Percentiles rank a stretch among this genome's conserved stretches.
Conservation (phyloP, 23 tunicate genomes). For the Trididemnum miniatum region DNA sequence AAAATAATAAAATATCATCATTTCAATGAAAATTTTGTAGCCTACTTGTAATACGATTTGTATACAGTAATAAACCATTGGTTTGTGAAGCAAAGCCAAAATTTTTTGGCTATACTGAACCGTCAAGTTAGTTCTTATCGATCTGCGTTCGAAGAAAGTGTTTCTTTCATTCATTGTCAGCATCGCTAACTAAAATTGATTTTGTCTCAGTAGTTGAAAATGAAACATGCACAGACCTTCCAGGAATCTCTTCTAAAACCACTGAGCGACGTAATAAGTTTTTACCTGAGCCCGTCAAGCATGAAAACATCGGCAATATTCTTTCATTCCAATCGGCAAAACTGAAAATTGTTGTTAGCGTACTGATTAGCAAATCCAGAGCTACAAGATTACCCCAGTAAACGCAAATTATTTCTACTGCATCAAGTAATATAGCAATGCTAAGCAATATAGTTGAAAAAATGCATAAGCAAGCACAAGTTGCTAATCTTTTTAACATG, state of each 20-base stretch:
- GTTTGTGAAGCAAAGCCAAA: too few species aligned
- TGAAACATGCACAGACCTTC: neutral
- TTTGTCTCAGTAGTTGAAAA: conserved; percentile 1
- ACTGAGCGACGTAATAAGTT: neutral
- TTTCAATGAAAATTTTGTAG: too few species aligned
- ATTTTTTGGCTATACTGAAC: too few species aligned
- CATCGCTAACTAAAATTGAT: neutral
- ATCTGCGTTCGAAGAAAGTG: too few species aligned
- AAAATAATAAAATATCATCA: too few species aligned
- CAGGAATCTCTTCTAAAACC: neutral
- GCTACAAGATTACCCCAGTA: conserved; percentile 35
- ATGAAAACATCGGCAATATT: conserved; percentile 20
- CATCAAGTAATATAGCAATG: conserved; percentile 8
- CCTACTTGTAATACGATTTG: too few species aligned
- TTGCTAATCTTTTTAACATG: conserved; percentile 18
- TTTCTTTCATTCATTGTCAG: neutral
- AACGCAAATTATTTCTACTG: conserved; percentile 25
- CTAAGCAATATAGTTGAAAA: conserved; percentile 17
- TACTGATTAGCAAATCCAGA: conserved; percentile 25
- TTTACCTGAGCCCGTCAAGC: neutral
- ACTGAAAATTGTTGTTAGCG: conserved; percentile 12
- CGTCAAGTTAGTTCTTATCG: too few species aligned
- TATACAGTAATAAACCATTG: too few species aligned
- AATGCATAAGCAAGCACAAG: conserved; percentile 20
- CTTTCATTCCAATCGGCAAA: conserved; percentile 23